A percentile compares a stretch with the other conserved stretches of the same genome.
phyloP scores from a whole-genome alignment of 92 coral and sea anemone species.

The Siderastrea siderea region DNA sequence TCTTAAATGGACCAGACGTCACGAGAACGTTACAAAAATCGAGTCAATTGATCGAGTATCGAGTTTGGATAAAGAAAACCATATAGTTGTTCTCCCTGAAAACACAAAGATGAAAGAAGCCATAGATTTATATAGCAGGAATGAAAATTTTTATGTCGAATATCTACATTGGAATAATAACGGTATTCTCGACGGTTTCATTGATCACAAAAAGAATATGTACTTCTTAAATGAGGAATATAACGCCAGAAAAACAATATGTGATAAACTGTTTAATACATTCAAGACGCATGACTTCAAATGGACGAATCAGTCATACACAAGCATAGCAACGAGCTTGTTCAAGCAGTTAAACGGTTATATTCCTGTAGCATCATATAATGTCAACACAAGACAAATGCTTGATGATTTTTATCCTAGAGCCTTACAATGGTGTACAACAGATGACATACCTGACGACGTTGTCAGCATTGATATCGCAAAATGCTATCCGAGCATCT shows the following conservation, averaged over 20 bases:
- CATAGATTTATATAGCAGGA: not conserved
- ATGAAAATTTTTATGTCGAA: conserved; percentile 10
- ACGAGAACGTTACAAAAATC: not conserved
- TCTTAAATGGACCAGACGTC: not conserved
- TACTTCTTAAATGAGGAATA: conserved; percentile 38
- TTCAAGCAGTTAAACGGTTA: not conserved
- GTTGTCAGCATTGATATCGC: no score
- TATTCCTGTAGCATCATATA: not conserved
- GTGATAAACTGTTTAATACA: not conserved
- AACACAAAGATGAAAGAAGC: conserved; percentile 19
- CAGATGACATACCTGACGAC: no score
- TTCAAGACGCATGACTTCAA: not conserved
- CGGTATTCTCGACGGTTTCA: not conserved
- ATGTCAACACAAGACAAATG: no score
- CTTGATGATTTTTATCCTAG: no score
- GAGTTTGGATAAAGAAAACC: not conserved
- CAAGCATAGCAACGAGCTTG: not conserved
- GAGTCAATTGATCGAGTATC: not conserved
- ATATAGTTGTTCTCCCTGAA: conserved; percentile 6
- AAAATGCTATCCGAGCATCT: no score
- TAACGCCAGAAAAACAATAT: not conserved
- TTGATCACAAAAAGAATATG: conserved; percentile 28
- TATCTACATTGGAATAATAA: conserved; percentile 56
- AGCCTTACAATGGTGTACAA: no score
- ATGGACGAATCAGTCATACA: not conserved